These are phyloP conservation scores for Drosophila melanica DNA, from an alignment of 1,140 invertebrate species.

Conservation along the genomic window DNA sequence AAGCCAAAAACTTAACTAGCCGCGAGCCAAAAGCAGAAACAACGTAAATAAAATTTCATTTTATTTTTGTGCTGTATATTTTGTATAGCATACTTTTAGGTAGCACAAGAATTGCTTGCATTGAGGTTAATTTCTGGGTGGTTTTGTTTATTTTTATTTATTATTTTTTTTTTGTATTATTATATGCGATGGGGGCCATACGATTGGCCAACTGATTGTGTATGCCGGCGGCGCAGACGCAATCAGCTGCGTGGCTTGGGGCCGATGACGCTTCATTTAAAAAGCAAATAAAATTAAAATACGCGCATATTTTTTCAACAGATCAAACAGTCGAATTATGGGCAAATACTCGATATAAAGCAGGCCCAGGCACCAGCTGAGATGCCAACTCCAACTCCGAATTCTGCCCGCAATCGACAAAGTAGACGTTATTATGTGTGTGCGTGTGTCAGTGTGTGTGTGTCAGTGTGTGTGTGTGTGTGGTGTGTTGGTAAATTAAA, in stretches of 20 bases:
- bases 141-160: conserved; percentile 40
- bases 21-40: conserved; percentile 64
- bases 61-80: conserved; percentile 55
- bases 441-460: neutral
- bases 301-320: conserved; percentile 68
- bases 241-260: conserved; percentile 68
- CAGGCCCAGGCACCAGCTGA: conserved; percentile 23
- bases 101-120: conserved; percentile 73
- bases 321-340: conserved; percentile 72
- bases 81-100: conserved; percentile 43
- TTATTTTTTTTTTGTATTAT: conserved; percentile 9
- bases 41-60: conserved; percentile 78
- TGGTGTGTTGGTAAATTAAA: conserved; percentile 68
- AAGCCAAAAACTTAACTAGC: conserved; percentile 80
- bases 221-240: conserved; percentile 62
- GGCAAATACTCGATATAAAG: conserved; percentile 47
- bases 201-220: conserved; percentile 71
- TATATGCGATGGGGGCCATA: neutral
- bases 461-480: conserved; percentile 11
- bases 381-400: conserved; percentile 45
- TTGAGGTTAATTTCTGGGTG: conserved; percentile 74
- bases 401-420: conserved; percentile 24
- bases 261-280: conserved; percentile 75
- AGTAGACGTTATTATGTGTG: conserved; percentile 6
- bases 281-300: conserved; percentile 82